phyloP scores from a whole-genome alignment of 2,113 vertebrate genomes.

The Maccullochella peelii region DNA sequence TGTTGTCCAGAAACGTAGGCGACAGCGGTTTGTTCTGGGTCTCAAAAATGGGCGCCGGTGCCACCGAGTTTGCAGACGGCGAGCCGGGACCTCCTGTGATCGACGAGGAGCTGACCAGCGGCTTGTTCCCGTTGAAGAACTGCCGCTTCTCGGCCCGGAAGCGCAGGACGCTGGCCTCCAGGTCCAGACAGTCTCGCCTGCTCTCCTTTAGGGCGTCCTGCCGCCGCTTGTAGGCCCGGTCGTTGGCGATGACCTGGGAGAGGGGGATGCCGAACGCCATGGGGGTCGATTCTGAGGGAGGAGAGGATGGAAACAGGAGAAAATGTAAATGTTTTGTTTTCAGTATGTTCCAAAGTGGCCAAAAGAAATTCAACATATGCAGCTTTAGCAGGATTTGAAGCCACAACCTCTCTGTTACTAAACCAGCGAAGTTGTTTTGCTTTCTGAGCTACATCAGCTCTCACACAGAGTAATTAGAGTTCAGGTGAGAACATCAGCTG shows the following conservation, averaged over 20 bases:
- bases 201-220: conserved; percentile 86
- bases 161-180: conserved; percentile 86
- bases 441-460: not conserved
- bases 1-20: conserved; percentile 67
- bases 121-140: conserved; percentile 72
- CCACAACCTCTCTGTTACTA: not conserved
- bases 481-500: too few relatives aligned
- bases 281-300: conserved; percentile 79
- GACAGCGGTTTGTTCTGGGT: conserved; percentile 77
- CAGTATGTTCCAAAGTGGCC: not conserved
- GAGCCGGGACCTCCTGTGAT: conserved; percentile 32
- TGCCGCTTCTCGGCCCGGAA: conserved; percentile 86
- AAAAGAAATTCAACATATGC: not conserved
- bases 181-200: conserved; percentile 87
- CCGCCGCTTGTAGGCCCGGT: conserved; percentile 81
- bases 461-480: too few relatives aligned
- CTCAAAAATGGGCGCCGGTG: conserved; percentile 43
- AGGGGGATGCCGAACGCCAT: conserved; percentile 89
- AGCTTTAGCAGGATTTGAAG: not conserved
- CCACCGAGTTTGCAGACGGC: conserved; percentile 58
- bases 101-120: conserved; percentile 37
- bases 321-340: not conserved
- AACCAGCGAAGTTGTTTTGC: not conserved
- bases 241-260: conserved; percentile 86
- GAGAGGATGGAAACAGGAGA: not conserved